Base-by-base conservation (phyloP, 1,140 invertebrate species). In the Battus philenor region DNA sequence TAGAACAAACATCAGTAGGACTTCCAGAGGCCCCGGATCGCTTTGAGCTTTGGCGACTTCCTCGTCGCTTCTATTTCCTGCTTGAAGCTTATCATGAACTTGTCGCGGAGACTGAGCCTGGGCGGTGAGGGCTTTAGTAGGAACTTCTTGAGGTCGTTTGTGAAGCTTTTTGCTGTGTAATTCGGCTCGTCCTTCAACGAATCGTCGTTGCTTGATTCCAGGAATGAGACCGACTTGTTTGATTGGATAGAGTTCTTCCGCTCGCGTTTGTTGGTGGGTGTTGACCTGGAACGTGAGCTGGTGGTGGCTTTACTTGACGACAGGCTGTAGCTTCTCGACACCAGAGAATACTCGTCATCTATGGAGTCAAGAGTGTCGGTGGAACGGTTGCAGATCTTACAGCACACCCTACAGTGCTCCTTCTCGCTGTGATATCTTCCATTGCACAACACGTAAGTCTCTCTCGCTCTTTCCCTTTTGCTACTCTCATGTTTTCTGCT, bases 21-120 rank as follows among this genome's bases (percentile, higher is more conserved):
- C 48, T 87, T 87, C 86, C 86, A 86, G 10, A 87, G 59, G 38
- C 86, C 86, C 44, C 86, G 85, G 11, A 87, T 87, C 4, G 82
- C 80, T 53, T 78, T 79, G 9, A 87, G 59, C 50, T 83, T 86
- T 0, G 86, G 86, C 15, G 83, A 83, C 41, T 63, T 80, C 34
- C 73, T 82, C 0, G 76, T 81, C 0, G 79, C 71, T 36, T 82
- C 72, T 12, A 84, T 44, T 36, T 78, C 78, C 50, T 86, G 66
- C 44, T 82, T 80, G 67, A 86, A 74, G 47, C 84, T 86, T 13
- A 60, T 81, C n/a, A 86, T 73, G 47, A 87, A 79, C 34, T 86
- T 87, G 36, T 87, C 84, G 6, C 79, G 69, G 4, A 87, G 56
- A 48, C 80, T 87, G 2, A 79, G 71, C 8, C 84, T 51, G 4